phyloP scores from a whole-genome alignment of 2,113 vertebrate genomes.

The Xenopus laevis region DNA sequence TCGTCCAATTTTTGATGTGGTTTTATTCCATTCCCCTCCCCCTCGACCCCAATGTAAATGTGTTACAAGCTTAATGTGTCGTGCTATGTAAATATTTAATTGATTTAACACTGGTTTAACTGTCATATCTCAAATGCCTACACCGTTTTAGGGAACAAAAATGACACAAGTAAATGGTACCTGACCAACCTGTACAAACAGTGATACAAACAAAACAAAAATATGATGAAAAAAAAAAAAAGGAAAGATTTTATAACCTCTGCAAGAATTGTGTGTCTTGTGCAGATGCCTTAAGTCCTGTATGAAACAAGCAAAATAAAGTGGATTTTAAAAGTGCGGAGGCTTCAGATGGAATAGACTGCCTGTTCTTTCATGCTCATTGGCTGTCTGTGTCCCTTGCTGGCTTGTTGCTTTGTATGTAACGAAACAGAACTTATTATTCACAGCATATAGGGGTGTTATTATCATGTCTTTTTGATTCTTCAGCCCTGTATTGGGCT shows the following conservation, averaged over 20 bases:
- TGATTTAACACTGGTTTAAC: conserved; percentile 81
- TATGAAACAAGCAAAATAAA: conserved; percentile 69
- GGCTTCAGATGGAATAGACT: no score
- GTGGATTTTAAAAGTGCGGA: conserved; percentile 69
- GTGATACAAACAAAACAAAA: background rate
- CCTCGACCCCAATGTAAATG: conserved; percentile 55
- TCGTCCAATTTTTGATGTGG: conserved; percentile 72
- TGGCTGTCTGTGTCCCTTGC: no score
- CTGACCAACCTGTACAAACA: conserved; percentile 56
- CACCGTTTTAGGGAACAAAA: conserved; percentile 71
- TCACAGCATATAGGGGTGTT: no score
- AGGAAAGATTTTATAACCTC: conserved; percentile 64
- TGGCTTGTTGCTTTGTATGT: no score
- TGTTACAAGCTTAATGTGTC: conserved; percentile 76
- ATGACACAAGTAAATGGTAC: conserved; percentile 59
- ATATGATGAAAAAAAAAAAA: conserved; percentile 12
- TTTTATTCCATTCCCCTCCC: conserved; percentile 58
- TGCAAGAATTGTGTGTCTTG: conserved; percentile 63
- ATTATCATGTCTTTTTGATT: no score
- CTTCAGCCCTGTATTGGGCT: no score
- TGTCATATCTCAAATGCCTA: conserved; percentile 72
- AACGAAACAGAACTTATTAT: no score
- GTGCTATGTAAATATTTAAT: conserved; percentile 88
- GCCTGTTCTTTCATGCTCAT: no score
- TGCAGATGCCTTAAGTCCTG: conserved; percentile 73